Base-by-base conservation (phyloP, 2,888 invertebrate species). In the Acholoe squamosa region DNA sequence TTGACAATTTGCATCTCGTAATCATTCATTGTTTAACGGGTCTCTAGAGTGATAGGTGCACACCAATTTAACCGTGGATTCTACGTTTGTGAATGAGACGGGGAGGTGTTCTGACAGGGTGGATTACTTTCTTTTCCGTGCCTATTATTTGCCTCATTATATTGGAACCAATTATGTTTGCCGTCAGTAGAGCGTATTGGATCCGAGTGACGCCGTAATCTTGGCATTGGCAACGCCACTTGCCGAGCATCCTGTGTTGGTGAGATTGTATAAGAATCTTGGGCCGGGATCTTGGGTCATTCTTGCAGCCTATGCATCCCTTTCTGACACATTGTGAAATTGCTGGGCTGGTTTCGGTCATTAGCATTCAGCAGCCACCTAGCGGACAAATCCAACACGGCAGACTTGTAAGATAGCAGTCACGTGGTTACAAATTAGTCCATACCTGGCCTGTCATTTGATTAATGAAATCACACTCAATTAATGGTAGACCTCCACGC, bases 401-500 rank as follows among this genome's bases (percentile, higher is more conserved):
- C 80, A 33, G 34, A 33, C 33, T 3, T 16, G 43, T 43, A 80
- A 80, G 43, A 22, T n/a, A 22, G 80, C 43, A 16, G 43, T 80
- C 80, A 80, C 33, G 7, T 80, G 80, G 33, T 43, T n/a, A 0
- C 25, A 19, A 34, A 43, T 33, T 80, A n/a, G 22, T 22, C 22
- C 34, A 33, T 80, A 43, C 16, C 80, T 19, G 43, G n/a, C 12
- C 33, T 43, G 22, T 34, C 80, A 80, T 80, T 80, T 80, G 34
- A 19, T 80, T 80, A 80, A 80, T 80, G 43, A 22, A 34, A 34
- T 80, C 80, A 80, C 80, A 80, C 19, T 80, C 16, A n/a, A 80
- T 33, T 80, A 61, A 61, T 61, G 61, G 61, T 61, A 61, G 61
- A n/a, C 61, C 43, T 43, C 43, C 43, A 43, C 43, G 43, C 43